Base-by-base conservation (phyloP, 2,888 invertebrate species). In the Lochmaea capreae region DNA sequence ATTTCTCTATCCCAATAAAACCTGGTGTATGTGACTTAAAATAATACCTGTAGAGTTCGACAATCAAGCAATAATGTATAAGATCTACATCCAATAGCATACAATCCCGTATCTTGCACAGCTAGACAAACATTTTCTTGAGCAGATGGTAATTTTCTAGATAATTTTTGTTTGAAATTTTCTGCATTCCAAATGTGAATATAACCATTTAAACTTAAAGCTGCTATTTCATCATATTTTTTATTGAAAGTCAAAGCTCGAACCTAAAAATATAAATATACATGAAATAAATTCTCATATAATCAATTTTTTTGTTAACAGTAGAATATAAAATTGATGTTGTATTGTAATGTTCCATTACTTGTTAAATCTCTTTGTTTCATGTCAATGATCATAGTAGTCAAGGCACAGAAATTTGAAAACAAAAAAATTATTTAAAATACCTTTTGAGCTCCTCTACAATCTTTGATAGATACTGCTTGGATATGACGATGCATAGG, bases 51-150 rank as follows among this genome's bases (percentile, higher is more conserved):
- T 75, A 97, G 88, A 33, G 96, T 96, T 80, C 97, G 90, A 42
- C 96, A 94, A 88, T 98, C 98, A 75, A 98, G 88, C 18, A 98
- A 89, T 65, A 97, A 90, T 0, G 97, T 96, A 86, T 97, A 96
- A 0, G 97, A 97, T 80, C 96, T 93, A 84, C 97, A 97, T 0
- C 98, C 98, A 62, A 98, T 94, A 1, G 97, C 97, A 87, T 98
- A 98, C 59, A 97, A 89, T 26, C 95, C 95, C 83, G 93, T 93
- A 73, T 94, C 94, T 87, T 97, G 94, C 1, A 92, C 95, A 46
- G 97, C 94, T 83, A 98, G 90, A 84, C 98, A 98, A 49, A 97
- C 97, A 85, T 97, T 97, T 87, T 98, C 98, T 87, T 95, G 94
- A 77, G 94, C 93, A 73, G 96, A 95, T 1, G 95, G 96, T 83